phyloP scores from a whole-genome alignment of 2,797 vertebrate species.

The Halcyon leucocephala region DNA sequence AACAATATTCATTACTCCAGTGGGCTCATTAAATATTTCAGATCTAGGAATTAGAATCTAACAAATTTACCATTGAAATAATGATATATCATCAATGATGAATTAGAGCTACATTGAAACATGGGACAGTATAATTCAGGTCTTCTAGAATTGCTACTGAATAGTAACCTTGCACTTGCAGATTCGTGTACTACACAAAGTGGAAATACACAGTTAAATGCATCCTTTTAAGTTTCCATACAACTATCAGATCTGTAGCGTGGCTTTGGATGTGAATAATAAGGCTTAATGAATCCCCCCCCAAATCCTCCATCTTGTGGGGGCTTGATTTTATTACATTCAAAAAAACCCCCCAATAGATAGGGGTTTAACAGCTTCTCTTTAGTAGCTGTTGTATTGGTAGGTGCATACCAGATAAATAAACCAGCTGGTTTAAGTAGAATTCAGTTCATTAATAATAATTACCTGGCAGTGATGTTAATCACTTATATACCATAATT shows the following conservation, averaged over 20 bases:
- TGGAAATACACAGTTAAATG: not conserved
- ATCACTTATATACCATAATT: not conserved
- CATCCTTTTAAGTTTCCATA: not conserved
- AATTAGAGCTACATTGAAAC: not conserved
- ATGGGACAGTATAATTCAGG: accelerated
- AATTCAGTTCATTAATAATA: conserved; percentile 9
- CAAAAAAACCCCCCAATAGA: not conserved
- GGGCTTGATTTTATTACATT: not conserved
- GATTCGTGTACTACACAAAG: not conserved
- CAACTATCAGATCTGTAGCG: not conserved
- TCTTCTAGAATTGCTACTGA: not conserved
- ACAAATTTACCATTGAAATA: not conserved
- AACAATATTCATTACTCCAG: not conserved
- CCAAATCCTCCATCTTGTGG: not conserved
- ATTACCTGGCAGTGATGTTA: not conserved
- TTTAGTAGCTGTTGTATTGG: not conserved
- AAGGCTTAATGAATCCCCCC: not conserved
- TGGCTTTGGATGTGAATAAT: not conserved
- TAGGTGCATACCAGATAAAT: not conserved
- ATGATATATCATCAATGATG: not conserved
- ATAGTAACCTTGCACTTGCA: not conserved
- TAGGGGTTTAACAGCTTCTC: not conserved
- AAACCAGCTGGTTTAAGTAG: not conserved
- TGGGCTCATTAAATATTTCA: not conserved
- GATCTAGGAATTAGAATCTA: not conserved